Conservation (phyloP, 2,113 vertebrate species). For the Lophura nycthemera region DNA sequence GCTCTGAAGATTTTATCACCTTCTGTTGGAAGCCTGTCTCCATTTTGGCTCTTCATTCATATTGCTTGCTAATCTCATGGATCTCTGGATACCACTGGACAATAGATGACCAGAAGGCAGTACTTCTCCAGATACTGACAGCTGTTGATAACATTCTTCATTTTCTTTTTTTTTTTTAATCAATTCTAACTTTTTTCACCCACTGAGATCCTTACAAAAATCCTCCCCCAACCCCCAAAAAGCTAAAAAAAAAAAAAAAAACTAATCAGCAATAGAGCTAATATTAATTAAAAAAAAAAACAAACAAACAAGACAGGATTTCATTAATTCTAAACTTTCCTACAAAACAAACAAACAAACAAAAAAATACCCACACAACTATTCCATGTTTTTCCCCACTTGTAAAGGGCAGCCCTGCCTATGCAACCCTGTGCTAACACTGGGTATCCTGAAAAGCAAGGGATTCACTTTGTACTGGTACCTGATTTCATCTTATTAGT, state of each 20-base stretch:
- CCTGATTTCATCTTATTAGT: background rate
- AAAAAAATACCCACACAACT: background rate
- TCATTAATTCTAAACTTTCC: background rate
- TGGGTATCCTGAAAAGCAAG: background rate
- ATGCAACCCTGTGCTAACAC: background rate
- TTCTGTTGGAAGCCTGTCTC: background rate
- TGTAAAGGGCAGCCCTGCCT: background rate
- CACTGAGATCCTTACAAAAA: background rate
- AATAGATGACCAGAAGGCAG: background rate
- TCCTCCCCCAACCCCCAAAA: background rate
- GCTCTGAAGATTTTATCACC: rapidly evolving
- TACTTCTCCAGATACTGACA: background rate
- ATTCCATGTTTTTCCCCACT: background rate
- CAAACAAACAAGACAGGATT: rapidly evolving
- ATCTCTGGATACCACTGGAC: background rate
- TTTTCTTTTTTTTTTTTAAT: background rate
- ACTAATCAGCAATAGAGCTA: background rate
- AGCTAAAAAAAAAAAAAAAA: background rate
- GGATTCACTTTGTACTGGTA: background rate
- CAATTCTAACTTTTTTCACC: background rate
- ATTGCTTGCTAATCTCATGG: rapidly evolving
- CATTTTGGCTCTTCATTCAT: background rate
- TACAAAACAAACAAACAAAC: background rate
- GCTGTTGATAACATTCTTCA: rapidly evolving
- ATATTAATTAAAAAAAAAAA: background rate